Percentiles rank a stretch among this genome's conserved stretches.
Evolutionary conservation across 37 sponge, comb jelly and placozoan species (phyloP).

Genomic region (Petrosia ficiformis): DNA sequence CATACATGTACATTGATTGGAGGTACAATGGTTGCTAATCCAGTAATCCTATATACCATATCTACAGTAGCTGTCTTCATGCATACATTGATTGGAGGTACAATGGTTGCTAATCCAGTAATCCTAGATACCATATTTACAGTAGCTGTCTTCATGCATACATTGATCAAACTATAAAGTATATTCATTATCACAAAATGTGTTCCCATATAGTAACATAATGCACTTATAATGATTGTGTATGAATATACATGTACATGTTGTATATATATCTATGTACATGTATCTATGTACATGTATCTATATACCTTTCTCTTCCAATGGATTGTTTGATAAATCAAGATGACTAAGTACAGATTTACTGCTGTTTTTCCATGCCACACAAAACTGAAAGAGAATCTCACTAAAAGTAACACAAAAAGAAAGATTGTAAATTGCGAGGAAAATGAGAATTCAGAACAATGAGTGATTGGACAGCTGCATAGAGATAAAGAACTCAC

Average conservation of each 20-base stretch:
- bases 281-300: neutral
- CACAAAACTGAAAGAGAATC: conserved; percentile 5
- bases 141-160: too few relatives aligned
- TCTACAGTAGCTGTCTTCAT: too few relatives aligned
- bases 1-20: too few relatives aligned
- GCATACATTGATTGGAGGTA: too few relatives aligned
- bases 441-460: conserved; percentile 4
- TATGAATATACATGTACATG: neutral
- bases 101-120: too few relatives aligned
- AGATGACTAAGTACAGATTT: conserved; percentile 49
- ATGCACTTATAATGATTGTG: neutral
- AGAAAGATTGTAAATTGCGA: neutral
- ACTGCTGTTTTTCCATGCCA: conserved; percentile 46
- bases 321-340: conserved; percentile 59
- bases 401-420: conserved; percentile 20
- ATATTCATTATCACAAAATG: too few relatives aligned
- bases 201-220: neutral
- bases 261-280: neutral
- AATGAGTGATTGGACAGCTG: conserved; percentile 11
- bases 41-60: too few relatives aligned
- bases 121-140: too few relatives aligned
- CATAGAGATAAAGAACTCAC: conserved; percentile 36
- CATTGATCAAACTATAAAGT: too few relatives aligned
- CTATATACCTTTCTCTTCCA: conserved; percentile 65
- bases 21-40: too few relatives aligned